Percentiles rank a stretch among this genome's conserved stretches.
phyloP scores from a whole-genome alignment of 2,888 invertebrate species.

The Drosophila borborema region DNA sequence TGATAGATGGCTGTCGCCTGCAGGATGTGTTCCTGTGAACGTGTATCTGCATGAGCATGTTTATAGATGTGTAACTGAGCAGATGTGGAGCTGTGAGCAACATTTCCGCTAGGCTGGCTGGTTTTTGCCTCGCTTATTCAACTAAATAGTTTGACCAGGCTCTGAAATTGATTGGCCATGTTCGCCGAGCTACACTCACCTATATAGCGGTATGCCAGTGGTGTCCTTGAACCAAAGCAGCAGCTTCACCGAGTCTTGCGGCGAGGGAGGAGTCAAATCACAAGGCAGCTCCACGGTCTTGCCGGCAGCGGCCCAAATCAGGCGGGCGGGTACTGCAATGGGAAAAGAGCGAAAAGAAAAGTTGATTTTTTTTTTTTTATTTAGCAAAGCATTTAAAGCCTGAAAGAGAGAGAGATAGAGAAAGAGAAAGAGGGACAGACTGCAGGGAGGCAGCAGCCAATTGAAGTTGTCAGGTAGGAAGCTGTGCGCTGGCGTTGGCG shows the following conservation, averaged over 20 bases:
- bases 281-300: slow-evolving; percentile 93
- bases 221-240: slow-evolving; percentile 96
- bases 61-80: background rate
- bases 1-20: slow-evolving; percentile 70
- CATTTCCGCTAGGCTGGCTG: slow-evolving; percentile 50
- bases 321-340: slow-evolving; percentile 88
- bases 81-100: slow-evolving; percentile 26
- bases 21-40: slow-evolving; percentile 28
- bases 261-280: slow-evolving; percentile 91
- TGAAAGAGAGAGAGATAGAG: too few species aligned
- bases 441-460: slow-evolving; percentile 31
- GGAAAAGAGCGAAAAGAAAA: slow-evolving; percentile 55
- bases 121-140: background rate
- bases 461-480: slow-evolving; percentile 62
- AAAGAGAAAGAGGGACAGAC: background rate
- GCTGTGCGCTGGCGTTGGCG: slow-evolving; percentile 37
- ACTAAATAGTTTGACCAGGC: slow-evolving; percentile 54
- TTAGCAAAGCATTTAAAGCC: slow-evolving; percentile 42
- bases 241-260: slow-evolving; percentile 91
- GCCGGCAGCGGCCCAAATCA: slow-evolving; percentile 92
- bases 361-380: slow-evolving; percentile 44
- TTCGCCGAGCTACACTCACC: slow-evolving; percentile 86
- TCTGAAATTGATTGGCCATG: slow-evolving; percentile 50
- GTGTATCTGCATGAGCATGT: slow-evolving; percentile 20
- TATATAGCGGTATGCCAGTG: slow-evolving; percentile 93